phyloP scores from a whole-genome alignment of 2,797 vertebrate species.

The Heteromormyrus szaboi region DNA sequence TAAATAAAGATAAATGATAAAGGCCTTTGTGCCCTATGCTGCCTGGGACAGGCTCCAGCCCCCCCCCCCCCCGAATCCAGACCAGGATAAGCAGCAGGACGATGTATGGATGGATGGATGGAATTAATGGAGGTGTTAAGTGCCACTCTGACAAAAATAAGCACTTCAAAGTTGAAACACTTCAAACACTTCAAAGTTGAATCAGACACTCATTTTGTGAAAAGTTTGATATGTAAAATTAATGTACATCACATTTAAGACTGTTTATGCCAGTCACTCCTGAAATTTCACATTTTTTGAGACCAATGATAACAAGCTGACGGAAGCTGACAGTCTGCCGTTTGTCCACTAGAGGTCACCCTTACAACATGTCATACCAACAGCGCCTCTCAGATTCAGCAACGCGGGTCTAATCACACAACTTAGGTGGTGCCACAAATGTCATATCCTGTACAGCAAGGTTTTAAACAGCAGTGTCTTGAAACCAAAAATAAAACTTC shows the following conservation, averaged over 20 bases:
- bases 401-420: not conserved
- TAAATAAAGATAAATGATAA: not conserved
- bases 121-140: not conserved
- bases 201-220: not conserved
- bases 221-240: not conserved
- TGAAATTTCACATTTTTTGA: not conserved
- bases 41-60: not conserved
- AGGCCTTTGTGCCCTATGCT: not conserved
- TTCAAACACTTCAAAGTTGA: not conserved
- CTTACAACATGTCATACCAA: slow-evolving; percentile 44
- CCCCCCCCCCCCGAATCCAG: not conserved
- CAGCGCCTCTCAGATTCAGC: not conserved
- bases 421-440: not conserved
- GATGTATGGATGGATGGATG: not conserved
- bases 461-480: not conserved
- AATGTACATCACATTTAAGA: not conserved
- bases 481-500: not conserved
- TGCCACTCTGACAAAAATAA: not conserved
- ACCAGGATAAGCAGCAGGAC: not conserved
- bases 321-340: not conserved
- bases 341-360: slow-evolving; percentile 63
- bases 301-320: not conserved
- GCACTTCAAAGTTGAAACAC: not conserved
- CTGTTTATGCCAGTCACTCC: not conserved
- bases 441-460: not conserved